phyloP scores from a whole-genome alignment of 1,140 invertebrate species.

The Drosophila novamexicana region DNA sequence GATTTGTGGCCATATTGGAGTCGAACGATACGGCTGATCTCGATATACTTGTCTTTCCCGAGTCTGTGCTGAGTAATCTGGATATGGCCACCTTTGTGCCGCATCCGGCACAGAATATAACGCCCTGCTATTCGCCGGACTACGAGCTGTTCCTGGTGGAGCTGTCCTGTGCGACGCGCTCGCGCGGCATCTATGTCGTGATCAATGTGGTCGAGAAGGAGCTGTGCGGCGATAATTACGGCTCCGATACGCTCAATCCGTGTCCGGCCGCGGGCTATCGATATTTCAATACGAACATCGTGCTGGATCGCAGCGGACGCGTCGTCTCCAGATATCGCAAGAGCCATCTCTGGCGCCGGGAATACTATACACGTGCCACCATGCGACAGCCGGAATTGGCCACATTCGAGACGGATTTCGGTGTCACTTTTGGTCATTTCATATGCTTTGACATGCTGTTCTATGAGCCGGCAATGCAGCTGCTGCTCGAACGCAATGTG shows the following conservation, averaged over 20 bases:
- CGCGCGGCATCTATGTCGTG: slow-evolving; percentile 62
- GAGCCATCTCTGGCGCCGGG: slow-evolving; percentile 86
- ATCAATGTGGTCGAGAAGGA: slow-evolving; percentile 75
- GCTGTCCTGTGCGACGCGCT: slow-evolving; percentile 64
- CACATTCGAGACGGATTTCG: slow-evolving; percentile 88
- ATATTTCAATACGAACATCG: slow-evolving; percentile 89
- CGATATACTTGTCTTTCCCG: slow-evolving; percentile 94
- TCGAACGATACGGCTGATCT: slow-evolving; percentile 67
- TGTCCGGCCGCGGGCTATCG: slow-evolving; percentile 47
- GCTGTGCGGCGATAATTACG: slow-evolving; percentile 37
- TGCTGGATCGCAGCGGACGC: slow-evolving; percentile 87
- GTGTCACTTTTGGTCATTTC: slow-evolving; percentile 89
- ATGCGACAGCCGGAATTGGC: slow-evolving; percentile 73
- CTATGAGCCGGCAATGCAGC: slow-evolving; percentile 85
- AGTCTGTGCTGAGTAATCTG: slow-evolving; percentile 85
- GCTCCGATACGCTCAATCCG: slow-evolving; percentile 25
- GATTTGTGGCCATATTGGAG: slow-evolving; percentile 48
- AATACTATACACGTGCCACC: slow-evolving; percentile 39
- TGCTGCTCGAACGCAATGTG: slow-evolving; percentile 82
- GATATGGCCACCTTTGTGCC: slow-evolving; percentile 63
- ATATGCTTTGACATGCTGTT: slow-evolving; percentile 92
- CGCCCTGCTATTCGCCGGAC: slow-evolving; percentile 67
- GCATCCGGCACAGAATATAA: slow-evolving; percentile 38
- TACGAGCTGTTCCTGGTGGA: slow-evolving; percentile 71
- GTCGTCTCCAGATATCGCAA: slow-evolving; percentile 89